These are phyloP conservation scores for Corydoras maculifer DNA, from an alignment of 2,113 vertebrate species.

Conservation along the genomic window DNA sequence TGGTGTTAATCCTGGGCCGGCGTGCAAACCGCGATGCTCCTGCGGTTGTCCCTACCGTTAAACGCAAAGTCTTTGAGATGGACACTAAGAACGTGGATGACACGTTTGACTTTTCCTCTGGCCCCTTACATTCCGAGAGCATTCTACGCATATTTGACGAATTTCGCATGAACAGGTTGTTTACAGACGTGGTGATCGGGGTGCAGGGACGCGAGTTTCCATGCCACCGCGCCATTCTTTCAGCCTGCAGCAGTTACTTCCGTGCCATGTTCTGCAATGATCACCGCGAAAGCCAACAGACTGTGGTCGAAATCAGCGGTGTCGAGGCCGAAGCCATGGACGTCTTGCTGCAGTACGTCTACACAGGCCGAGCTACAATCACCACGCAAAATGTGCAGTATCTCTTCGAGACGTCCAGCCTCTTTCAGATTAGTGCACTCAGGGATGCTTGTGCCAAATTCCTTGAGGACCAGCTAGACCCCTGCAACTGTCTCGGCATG, in stretches of 20 bases:
- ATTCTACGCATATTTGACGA: slow-evolving; percentile 95
- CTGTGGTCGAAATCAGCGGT: slow-evolving; percentile 83
- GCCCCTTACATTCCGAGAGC: slow-evolving; percentile 86
- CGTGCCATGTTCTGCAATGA: slow-evolving; percentile 80
- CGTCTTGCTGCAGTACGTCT: slow-evolving; percentile 90
- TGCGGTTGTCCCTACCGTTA: slow-evolving; percentile 83
- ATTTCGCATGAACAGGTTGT: slow-evolving; percentile 72
- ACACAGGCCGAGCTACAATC: slow-evolving; percentile 93
- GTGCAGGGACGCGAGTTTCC: slow-evolving; percentile 75
- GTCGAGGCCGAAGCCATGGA: slow-evolving; percentile 91
- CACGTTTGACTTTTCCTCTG: slow-evolving; percentile 88
- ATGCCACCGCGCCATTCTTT: slow-evolving; percentile 77
- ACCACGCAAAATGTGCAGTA: slow-evolving; percentile 96
- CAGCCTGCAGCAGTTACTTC: slow-evolving; percentile 81
- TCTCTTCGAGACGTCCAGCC: slow-evolving; percentile 92
- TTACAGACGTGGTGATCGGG: slow-evolving; percentile 79
- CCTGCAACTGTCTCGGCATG: slow-evolving; percentile 95
- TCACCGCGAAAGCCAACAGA: slow-evolving; percentile 79
- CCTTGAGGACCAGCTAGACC: slow-evolving; percentile 93
- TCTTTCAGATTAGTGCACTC: slow-evolving; percentile 88
- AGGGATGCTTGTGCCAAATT: slow-evolving; percentile 95
- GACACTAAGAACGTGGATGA: slow-evolving; percentile 83
- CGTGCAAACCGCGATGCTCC: slow-evolving; percentile 89
- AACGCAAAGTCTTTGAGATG: slow-evolving; percentile 96
- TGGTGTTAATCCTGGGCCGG: slow-evolving; percentile 97